Percentiles rank a stretch among this genome's conserved stretches.
phyloP scores from a whole-genome alignment of 2,797 vertebrate genomes.

The Hoplostethus atlanticus region DNA sequence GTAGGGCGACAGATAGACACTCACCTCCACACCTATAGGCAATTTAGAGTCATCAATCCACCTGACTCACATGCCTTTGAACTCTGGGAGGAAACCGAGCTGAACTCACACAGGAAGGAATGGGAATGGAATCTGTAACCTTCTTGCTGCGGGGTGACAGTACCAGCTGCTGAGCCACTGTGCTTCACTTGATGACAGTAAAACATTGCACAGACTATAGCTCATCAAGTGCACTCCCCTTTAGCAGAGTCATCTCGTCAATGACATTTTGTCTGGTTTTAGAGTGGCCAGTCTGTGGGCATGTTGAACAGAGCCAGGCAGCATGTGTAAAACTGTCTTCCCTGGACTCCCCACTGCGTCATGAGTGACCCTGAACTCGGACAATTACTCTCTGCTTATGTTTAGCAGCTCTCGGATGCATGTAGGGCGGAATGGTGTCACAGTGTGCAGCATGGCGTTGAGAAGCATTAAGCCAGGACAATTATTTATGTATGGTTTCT shows the following conservation, averaged over 20 bases:
- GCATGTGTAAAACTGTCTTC: slow-evolving; percentile 32
- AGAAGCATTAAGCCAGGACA: slow-evolving; percentile 55
- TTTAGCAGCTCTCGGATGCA: slow-evolving; percentile 16
- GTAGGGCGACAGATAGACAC: no score
- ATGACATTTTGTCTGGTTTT: slow-evolving; percentile 7
- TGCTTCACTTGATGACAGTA: neutral
- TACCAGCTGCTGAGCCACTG: neutral
- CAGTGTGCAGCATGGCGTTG: slow-evolving; percentile 32
- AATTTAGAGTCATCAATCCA: no score
- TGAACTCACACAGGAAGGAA: no score
- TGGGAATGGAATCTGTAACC: no score
- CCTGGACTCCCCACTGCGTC: slow-evolving; percentile 22
- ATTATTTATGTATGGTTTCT: slow-evolving; percentile 67
- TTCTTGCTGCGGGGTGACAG: no score
- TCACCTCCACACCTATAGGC: no score
- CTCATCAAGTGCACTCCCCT: slow-evolving; percentile 1
- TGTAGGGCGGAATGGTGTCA: slow-evolving; percentile 12
- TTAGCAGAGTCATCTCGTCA: slow-evolving; percentile 1
- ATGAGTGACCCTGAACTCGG: slow-evolving; percentile 51
- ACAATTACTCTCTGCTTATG: slow-evolving; percentile 42
- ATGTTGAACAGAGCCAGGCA: slow-evolving; percentile 27
- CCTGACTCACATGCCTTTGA: no score
- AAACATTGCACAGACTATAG: neutral
- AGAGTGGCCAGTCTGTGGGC: neutral
- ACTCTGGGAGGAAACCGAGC: no score